phyloP scores from a whole-genome alignment of 2,113 vertebrate genomes.

The Mobula birostris region DNA sequence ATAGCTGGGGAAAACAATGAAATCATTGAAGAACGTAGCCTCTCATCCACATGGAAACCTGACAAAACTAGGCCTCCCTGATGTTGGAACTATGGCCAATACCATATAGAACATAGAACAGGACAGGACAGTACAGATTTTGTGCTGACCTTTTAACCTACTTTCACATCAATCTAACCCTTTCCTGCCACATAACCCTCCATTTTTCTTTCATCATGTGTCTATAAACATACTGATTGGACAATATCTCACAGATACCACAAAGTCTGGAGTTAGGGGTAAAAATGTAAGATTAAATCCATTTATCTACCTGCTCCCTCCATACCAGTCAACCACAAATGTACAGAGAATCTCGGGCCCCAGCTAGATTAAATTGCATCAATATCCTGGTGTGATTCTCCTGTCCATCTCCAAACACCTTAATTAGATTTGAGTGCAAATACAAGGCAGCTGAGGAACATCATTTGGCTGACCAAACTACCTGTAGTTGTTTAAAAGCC shows the following conservation, averaged over 20 bases:
- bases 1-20: not conserved
- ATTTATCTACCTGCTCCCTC: not conserved
- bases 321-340: not conserved
- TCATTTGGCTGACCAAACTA: not conserved
- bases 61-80: not conserved
- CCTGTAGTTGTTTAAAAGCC: conserved; percentile 14
- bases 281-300: not conserved
- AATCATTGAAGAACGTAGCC: not conserved
- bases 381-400: not conserved
- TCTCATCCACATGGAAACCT: not conserved
- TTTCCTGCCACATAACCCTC: no score
- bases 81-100: not conserved
- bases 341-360: not conserved
- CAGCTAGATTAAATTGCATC: not conserved
- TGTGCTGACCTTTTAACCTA: no score
- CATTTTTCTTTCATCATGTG: no score
- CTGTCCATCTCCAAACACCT: not conserved
- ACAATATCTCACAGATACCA: no score
- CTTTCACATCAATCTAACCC: no score
- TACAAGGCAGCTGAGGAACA: not conserved
- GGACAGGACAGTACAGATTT: no score
- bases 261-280: not conserved
- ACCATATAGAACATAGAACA: no score
- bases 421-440: not conserved
- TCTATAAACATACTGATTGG: no score